These are phyloP conservation scores for Chionodraco myersi DNA, from an alignment of 2,113 vertebrate genomes.

Conservation along the genomic window DNA sequence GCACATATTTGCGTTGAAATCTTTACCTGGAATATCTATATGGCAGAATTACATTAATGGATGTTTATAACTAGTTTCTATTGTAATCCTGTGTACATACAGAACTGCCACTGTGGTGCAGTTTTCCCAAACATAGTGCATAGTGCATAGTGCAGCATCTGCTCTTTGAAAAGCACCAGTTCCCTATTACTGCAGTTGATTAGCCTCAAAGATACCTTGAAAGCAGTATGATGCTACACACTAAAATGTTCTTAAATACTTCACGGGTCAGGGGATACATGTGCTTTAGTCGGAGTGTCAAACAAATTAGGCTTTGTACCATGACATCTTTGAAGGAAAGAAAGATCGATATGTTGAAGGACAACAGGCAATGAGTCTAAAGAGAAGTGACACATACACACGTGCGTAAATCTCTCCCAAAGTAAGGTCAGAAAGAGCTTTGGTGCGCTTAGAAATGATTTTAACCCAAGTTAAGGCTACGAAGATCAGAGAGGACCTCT, in stretches of 20 bases:
- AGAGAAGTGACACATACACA: conserved; percentile 22
- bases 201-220: conserved; percentile 6
- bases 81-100: not conserved
- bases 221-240: conserved; percentile 9
- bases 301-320: conserved; percentile 29
- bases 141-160: not conserved
- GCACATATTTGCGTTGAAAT: not conserved
- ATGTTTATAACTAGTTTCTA: not conserved
- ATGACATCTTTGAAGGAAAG: conserved; percentile 21
- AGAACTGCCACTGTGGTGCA: not conserved
- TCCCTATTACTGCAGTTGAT: not conserved
- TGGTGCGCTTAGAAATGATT: conserved; percentile 23
- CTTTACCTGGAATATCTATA: not conserved
- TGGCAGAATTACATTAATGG: not conserved
- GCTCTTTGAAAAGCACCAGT: not conserved
- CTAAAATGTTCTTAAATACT: conserved; percentile 14
- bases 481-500: conserved; percentile 1
- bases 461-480: conserved; percentile 21
- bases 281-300: conserved; percentile 26
- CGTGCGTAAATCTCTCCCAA: conserved; percentile 15
- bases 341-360: conserved; percentile 55
- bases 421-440: conserved; percentile 45
- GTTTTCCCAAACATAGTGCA: not conserved
- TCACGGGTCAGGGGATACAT: conserved; percentile 8
- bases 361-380: conserved; percentile 34